These are phyloP conservation scores for Ictidomys tridecemlineatus DNA, from an alignment of 2,113 vertebrate genomes.

Conservation along the genomic window DNA sequence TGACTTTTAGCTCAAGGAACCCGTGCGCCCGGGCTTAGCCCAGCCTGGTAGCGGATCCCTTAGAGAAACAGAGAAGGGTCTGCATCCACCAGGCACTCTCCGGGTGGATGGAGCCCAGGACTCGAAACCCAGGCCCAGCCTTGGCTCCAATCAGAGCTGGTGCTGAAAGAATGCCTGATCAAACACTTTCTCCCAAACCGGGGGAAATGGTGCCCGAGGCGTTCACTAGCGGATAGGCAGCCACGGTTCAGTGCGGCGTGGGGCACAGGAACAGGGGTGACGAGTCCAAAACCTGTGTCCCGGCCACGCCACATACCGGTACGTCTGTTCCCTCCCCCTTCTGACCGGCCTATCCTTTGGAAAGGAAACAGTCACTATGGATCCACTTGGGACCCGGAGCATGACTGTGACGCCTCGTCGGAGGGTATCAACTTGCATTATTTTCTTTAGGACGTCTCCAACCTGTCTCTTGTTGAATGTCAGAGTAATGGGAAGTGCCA, in stretches of 20 bases:
- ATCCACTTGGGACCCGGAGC: conserved; percentile 60
- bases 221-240: not conserved
- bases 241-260: not conserved
- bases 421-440: conserved; percentile 80
- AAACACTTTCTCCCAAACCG: conserved; percentile 43
- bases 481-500: conserved; percentile 89
- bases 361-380: conserved; percentile 66
- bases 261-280: not conserved
- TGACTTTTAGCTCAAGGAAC: not conserved
- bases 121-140: not conserved
- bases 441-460: conserved; percentile 83
- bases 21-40: not conserved
- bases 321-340: not conserved
- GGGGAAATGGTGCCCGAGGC: not conserved
- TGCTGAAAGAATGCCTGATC: not conserved
- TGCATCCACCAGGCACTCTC: too few relatives aligned
- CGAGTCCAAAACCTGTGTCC: not conserved
- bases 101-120: not conserved
- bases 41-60: not conserved
- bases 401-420: conserved; percentile 67
- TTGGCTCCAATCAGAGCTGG: not conserved
- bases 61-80: not conserved
- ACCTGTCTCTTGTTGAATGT: conserved; percentile 88
- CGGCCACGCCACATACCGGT: not conserved
- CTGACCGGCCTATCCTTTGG: not conserved